Evolutionary conservation across 2,113 vertebrate genomes (phyloP).

Genomic region (Lampris megalopsis): DNA sequence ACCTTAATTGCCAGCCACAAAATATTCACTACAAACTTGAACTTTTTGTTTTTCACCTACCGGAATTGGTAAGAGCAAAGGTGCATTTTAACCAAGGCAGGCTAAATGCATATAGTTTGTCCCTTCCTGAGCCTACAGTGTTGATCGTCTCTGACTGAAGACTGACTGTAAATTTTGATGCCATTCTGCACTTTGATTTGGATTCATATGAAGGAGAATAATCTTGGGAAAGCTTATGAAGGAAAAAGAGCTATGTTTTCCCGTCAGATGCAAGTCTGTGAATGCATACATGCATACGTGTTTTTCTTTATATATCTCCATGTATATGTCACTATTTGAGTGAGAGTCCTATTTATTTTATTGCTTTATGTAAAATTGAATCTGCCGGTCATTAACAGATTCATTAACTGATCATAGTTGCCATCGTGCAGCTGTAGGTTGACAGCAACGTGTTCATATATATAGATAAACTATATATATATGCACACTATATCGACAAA

Average conservation of each 20-base stretch:
- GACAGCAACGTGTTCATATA: too few species aligned
- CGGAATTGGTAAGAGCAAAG: slow-evolving; percentile 19
- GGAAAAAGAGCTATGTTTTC: slow-evolving; percentile 31
- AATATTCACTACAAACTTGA: slow-evolving; percentile 41
- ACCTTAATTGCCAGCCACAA: slow-evolving; percentile 8
- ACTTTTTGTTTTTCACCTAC: slow-evolving; percentile 10
- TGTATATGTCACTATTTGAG: slow-evolving; percentile 37
- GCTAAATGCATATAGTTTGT: neutral
- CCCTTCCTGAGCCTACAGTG: slow-evolving; percentile 14
- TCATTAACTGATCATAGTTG: slow-evolving; percentile 1
- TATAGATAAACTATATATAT: too few species aligned
- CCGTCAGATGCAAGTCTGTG: slow-evolving; percentile 51
- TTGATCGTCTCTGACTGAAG: slow-evolving; percentile 33
- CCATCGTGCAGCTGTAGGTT: neutral
- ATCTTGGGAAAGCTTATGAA: slow-evolving; percentile 14
- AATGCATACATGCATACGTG: slow-evolving; percentile 33
- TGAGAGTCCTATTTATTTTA: slow-evolving; percentile 19
- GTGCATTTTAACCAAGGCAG: slow-evolving; percentile 4
- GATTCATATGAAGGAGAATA: slow-evolving; percentile 34
- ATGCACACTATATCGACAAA: too few species aligned
- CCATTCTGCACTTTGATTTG: slow-evolving; percentile 58
- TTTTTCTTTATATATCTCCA: slow-evolving; percentile 57
- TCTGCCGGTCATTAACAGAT: neutral
- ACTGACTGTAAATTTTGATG: slow-evolving; percentile 37
- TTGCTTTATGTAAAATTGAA: slow-evolving; percentile 30